phyloP scores from a whole-genome alignment of 2,797 vertebrate species.

The Pithecia hirsuta region DNA sequence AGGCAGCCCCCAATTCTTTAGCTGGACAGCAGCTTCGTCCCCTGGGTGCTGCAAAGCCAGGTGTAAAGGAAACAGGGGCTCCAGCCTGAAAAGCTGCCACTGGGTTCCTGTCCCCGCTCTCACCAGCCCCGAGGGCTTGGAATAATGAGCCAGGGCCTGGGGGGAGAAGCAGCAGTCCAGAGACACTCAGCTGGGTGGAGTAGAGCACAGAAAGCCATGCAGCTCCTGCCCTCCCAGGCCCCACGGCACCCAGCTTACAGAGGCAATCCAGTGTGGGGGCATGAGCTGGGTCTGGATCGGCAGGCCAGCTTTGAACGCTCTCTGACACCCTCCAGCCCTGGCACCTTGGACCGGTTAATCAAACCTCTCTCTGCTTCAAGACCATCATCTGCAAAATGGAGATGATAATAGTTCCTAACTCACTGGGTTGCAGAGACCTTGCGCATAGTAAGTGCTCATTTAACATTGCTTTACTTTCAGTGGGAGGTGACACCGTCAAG shows the following conservation, averaged over 20 bases:
- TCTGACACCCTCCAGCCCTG: background rate
- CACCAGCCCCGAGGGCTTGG: rapidly evolving
- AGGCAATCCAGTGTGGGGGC: rapidly evolving
- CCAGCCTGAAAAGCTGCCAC: no score
- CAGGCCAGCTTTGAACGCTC: rapidly evolving
- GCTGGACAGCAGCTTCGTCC: background rate
- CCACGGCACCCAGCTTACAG: rapidly evolving
- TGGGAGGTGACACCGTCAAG: no score
- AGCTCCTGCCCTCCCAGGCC: background rate
- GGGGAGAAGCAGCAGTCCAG: rapidly evolving
- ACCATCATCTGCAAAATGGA: background rate
- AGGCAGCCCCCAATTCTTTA: background rate
- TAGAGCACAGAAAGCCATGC: background rate
- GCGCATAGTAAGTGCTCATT: background rate
- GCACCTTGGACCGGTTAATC: background rate
- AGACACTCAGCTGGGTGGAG: background rate
- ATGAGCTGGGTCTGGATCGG: background rate
- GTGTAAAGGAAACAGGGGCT: no score
- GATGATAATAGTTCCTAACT: background rate
- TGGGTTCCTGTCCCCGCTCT: no score
- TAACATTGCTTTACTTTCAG: background rate
- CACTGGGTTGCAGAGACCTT: background rate
- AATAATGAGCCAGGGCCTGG: background rate
- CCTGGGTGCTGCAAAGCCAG: background rate
- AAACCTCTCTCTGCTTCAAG: background rate